Evolutionary conservation across 1,140 invertebrate genomes (phyloP), one percentile per base, ranked within the genome.

Genomic region (Neuroterus valhalla): DNA sequence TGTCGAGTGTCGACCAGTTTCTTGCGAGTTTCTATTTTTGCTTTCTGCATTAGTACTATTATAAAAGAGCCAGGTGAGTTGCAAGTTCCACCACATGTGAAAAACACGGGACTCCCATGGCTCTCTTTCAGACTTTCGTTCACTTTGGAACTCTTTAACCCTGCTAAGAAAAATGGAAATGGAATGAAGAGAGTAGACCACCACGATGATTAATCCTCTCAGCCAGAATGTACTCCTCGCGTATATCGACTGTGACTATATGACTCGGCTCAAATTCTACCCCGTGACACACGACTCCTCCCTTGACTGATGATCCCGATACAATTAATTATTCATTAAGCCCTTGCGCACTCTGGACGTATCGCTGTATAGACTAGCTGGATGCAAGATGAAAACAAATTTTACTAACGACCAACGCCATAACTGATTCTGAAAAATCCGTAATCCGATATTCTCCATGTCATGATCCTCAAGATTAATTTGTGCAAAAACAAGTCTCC

Each of bases 291-390:
- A 67, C 70, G 76, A 80, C 78, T 80, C n/a, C n/a, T n/a, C n/a
- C n/a, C 75, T 77, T 79, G 80, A 82, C 80, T 78, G 80, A 80
- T 79, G 80, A 81, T 73, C 71, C 78, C 75, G 74, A 66, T 50
- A 72, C 78, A 72, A 82, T 82, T 80, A 82, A 82, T 82, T 79
- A 80, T 80, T 82, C 80, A 82, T 82, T 82, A 78, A 78, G 76
- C 76, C 77, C 55, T 62, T 15, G 72, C 76, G 67, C 68, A 74
- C 77, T 76, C 75, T 67, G 71, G 77, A 79, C 74, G 80, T 78
- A 81, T 75, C 72, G 71, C 78, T 62, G 12, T 62, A 31, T 23
- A 14, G 26, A 23, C 12, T 8, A 31, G 12, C 55, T 62, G 12
- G 21, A 31, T 62, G 26, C n/a, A n/a, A n/a, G n/a, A n/a, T n/a